Base-by-base conservation (phyloP, 2,797 vertebrate genomes). In the Anableps anableps region DNA sequence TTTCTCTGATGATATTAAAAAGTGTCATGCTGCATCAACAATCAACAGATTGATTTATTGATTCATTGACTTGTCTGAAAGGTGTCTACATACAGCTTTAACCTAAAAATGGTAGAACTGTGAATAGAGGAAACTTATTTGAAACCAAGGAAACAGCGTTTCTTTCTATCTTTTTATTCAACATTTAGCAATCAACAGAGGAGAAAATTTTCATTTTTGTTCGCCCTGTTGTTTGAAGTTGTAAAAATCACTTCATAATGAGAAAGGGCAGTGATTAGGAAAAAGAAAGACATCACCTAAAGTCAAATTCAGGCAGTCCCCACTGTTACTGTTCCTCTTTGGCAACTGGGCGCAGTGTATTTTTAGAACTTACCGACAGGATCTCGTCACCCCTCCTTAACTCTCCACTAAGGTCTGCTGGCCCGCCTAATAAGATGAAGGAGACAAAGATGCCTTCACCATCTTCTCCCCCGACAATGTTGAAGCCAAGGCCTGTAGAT, bases 391-490 rank as follows among this genome's bases (percentile, higher is more conserved):
- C 98, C 91, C 97, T 94, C 91, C 97, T 96, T 82, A 99, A 96
- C 72, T 99, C 98, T 76, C 98, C 98, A 1, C 98, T 99, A 91
- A 99, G 96, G 93, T 99, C 98, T 0, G 98, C 98, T 0, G 98
- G 98, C 74, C 98, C 98, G 36, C 98, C 98, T 0, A 98, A 98
- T 76, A 99, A 95, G 94, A 99, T 99, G 95, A 99, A 99, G 74
- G 98, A 99, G 53, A 99, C 97, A 58, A 99, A 99, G 93, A 99
- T 99, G 78, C 98, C 98, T 96, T 99, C 98, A 75, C 98, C 97
- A 17, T 99, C 98, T 94, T 99, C 98, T 23, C 98, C 98, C 9
- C 98, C 98, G 72, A 99, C 98, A 23, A 99, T 99, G 95, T 99
- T 99, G 94, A 99, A 99, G 90, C 98, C 98, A 89, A 99, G 96